Evolutionary conservation across 1,140 invertebrate species (phyloP).

Genomic region (Thaumatotibia leucotreta): DNA sequence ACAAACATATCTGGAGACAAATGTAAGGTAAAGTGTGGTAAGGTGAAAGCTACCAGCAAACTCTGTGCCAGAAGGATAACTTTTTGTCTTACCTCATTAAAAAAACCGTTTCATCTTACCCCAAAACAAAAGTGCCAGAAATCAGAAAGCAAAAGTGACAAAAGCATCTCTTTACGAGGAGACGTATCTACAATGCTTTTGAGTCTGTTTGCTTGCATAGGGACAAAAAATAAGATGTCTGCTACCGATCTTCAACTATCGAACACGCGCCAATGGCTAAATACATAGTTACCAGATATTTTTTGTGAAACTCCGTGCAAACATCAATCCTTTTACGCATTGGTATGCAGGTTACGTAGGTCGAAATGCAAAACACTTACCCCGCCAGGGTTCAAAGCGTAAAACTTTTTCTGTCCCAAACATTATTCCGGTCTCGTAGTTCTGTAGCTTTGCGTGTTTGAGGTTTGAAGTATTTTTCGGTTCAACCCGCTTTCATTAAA

Average conservation of each 20-base stretch:
- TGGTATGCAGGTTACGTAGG: constrained; percentile 60
- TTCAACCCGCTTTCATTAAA: constrained; percentile 59
- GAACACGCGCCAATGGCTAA: not conserved
- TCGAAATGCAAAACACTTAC: constrained; percentile 69
- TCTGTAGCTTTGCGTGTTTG: constrained; percentile 62
- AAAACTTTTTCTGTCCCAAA: constrained; percentile 67
- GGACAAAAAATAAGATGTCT: not conserved
- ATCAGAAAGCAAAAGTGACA: no score
- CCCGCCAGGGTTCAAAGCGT: constrained; percentile 65
- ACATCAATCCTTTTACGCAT: constrained; percentile 68
- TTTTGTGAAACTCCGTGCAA: constrained; percentile 49
- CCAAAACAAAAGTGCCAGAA: no score
- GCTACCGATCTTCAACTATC: not conserved
- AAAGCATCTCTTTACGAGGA: no score
- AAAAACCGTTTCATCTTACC: no score
- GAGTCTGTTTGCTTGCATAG: not conserved
- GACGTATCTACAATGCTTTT: no score
- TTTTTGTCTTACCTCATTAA: no score
- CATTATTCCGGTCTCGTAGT: constrained; percentile 71
- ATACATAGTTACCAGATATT: constrained; percentile 19
- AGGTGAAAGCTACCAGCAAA: no score
- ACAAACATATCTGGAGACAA: no score
- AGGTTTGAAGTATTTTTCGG: constrained; percentile 64
- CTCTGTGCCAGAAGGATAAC: no score
- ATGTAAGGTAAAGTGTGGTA: no score